A percentile compares a stretch with the other conserved stretches of the same genome.
Conservation (phyloP, 2,797 vertebrate genomes). For the Danio albolineatus region DNA sequence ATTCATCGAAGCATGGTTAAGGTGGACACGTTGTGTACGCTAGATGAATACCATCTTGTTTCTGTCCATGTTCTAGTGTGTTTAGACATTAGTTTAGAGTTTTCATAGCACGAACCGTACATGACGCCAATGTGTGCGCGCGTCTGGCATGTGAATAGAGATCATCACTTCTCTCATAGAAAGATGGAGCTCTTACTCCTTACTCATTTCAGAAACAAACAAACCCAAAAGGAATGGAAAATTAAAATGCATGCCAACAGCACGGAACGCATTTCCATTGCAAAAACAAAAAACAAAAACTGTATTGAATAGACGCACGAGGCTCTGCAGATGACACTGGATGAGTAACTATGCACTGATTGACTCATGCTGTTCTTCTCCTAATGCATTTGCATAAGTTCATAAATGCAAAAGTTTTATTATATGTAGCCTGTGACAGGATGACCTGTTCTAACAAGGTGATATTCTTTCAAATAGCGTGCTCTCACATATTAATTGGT, state of each 20-base stretch:
- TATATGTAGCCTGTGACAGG: not conserved
- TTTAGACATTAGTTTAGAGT: constrained; percentile 24
- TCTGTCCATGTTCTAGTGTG: constrained; percentile 30
- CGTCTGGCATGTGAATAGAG: not conserved
- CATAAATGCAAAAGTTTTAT: not conserved
- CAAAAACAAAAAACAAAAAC: no score
- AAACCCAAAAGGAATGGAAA: not conserved
- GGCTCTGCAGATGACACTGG: not conserved
- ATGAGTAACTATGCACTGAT: not conserved
- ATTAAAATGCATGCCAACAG: not conserved
- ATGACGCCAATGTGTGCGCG: not conserved
- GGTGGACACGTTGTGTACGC: not conserved
- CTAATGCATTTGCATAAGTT: not conserved
- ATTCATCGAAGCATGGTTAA: not conserved
- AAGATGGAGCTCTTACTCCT: not conserved
- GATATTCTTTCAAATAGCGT: not conserved
- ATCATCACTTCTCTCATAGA: not conserved
- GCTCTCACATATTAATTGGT: not conserved
- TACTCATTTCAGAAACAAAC: not conserved
- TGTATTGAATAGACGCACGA: not conserved
- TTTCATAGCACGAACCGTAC: not conserved
- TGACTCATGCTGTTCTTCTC: not conserved
- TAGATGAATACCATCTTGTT: constrained; percentile 23
- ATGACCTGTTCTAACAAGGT: not conserved
- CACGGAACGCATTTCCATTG: not conserved